These are phyloP conservation scores for Cepphus grylle DNA, from an alignment of 2,113 vertebrate species.

Conservation along the genomic window DNA sequence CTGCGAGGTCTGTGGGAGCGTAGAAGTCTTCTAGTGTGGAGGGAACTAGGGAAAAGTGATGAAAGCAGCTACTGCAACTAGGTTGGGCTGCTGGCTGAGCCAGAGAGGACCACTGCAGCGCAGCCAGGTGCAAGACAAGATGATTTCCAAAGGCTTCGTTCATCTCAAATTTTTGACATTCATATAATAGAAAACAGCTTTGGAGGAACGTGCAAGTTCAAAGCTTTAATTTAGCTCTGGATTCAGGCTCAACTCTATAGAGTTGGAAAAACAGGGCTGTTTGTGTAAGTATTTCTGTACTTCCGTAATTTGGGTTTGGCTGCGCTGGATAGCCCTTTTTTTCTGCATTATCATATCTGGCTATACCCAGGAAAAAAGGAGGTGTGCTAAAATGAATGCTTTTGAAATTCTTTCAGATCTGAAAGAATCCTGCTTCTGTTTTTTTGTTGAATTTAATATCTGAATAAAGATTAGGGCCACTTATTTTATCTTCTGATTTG, in stretches of 20 bases:
- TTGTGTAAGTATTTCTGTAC: not conserved
- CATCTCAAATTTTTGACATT: not conserved
- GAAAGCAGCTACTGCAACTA: not conserved
- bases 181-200: not conserved
- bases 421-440: not conserved
- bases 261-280: not conserved
- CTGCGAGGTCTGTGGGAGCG: not conserved
- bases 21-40: not conserved
- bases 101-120: not conserved
- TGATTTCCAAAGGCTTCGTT: not conserved
- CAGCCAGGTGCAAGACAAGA: not conserved
- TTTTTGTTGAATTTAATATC: not conserved
- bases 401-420: not conserved
- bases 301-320: not conserved
- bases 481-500: not conserved
- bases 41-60: not conserved
- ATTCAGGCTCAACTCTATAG: not conserved
- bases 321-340: not conserved
- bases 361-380: not conserved
- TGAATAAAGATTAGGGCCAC: not conserved
- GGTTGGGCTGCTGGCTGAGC: not conserved
- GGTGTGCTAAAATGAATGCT: not conserved
- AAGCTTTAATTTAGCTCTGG: not conserved
- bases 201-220: not conserved
- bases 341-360: not conserved